Evolutionary conservation across 35 echinoderm and acorn worm genomes (phyloP).

Genomic region (Diadema setosum): DNA sequence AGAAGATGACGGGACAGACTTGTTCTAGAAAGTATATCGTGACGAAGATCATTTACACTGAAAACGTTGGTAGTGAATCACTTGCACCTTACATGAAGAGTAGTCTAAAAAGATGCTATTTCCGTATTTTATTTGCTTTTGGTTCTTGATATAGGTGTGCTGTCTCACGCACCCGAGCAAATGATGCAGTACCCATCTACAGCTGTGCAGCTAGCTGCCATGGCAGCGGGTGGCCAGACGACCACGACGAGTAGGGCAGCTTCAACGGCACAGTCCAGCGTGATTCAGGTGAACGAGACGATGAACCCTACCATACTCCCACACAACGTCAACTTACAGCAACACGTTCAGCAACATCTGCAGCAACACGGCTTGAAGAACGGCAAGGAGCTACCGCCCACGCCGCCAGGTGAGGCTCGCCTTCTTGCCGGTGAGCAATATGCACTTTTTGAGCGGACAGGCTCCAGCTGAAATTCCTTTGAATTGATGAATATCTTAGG

Average conservation of each 20-base stretch:
- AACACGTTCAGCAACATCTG: background rate
- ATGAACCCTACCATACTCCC: background rate
- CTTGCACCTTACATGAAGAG: no score
- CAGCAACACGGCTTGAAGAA: background rate
- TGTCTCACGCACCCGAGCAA: background rate
- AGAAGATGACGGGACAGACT: no score
- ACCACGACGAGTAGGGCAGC: background rate
- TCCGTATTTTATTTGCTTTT: no score
- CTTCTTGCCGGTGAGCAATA: no score
- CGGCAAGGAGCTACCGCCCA: background rate
- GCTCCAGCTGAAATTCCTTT: no score
- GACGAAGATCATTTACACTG: no score
- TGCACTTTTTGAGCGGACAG: no score
- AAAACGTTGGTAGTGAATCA: no score
- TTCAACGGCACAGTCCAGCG: background rate
- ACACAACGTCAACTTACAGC: background rate
- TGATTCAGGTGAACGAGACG: background rate
- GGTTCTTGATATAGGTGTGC: no score
- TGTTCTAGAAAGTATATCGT: no score
- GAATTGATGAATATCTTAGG: no score
- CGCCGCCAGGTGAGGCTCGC: background rate
- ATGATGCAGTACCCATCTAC: background rate
- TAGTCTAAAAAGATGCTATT: no score
- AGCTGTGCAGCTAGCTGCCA: background rate
- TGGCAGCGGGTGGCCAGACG: background rate